A percentile compares a stretch with the other conserved stretches of the same genome.
Conservation (phyloP, 2,113 vertebrate species). For the Marcusenius ussheri region DNA sequence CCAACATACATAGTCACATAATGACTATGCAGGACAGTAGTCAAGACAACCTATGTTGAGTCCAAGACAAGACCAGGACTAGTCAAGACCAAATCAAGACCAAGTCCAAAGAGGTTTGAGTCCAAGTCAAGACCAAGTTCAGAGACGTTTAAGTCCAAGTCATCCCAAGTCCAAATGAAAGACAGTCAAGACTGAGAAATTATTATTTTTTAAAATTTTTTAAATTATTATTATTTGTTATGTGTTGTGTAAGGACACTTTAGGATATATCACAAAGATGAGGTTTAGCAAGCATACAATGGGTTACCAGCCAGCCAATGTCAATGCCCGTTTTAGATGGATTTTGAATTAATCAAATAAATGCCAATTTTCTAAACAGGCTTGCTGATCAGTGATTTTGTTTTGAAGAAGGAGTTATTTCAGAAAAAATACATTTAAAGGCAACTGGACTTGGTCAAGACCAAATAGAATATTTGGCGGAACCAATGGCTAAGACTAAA, state of each 20-base stretch:
- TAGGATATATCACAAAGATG: background rate
- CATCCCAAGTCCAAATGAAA: background rate
- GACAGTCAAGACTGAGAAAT: background rate
- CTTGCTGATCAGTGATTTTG: background rate
- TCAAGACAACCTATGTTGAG: background rate
- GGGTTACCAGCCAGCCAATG: background rate
- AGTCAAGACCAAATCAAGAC: background rate
- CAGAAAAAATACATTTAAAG: background rate
- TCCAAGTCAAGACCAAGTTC: no score
- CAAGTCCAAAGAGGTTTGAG: background rate
- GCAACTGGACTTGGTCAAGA: background rate
- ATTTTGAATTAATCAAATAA: background rate
- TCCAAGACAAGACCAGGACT: background rate
- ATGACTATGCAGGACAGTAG: background rate
- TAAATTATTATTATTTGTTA: background rate
- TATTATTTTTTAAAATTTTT: no score
- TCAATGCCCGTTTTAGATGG: background rate
- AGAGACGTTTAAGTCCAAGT: background rate
- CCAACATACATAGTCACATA: background rate
- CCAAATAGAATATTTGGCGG: background rate
- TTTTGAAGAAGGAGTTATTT: background rate
- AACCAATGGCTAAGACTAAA: background rate
- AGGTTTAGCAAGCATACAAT: background rate
- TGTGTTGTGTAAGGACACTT: background rate
- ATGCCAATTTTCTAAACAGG: background rate